Base-by-base conservation (phyloP, 2,888 invertebrate species). In the Coremacera marginata region DNA sequence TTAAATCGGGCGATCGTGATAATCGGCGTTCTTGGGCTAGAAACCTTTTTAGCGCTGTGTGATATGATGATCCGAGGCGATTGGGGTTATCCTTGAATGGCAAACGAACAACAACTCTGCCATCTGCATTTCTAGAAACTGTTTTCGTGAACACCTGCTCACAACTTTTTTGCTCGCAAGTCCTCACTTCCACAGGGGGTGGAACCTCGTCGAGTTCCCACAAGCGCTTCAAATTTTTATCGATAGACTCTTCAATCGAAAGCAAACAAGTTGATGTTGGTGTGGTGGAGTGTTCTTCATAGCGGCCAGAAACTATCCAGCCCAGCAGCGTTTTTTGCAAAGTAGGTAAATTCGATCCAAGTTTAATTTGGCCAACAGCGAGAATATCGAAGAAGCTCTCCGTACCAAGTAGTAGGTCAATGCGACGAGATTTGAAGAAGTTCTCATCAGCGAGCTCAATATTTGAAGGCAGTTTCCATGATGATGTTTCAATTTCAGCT, bases 21-120 rank as follows among this genome's bases (percentile, higher is more conserved):
- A 80, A 60, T n/a, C 79, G 67, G 60, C 68, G 78, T 70, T 81
- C 78, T 62, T 77, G 79, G 4, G 78, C 44, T 3, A 67, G 2
- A 71, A 81, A 79, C 63, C 81, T 65, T 25, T 67, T 60, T 3
- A 76, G 62, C 3, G 82, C 80, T 0, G 76, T 80, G 2, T 75
- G 65, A 16, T 60, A 19, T 19, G 19, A 80, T 5, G 34, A 19
- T 25, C 75, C 78, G 3, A 77, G 16, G 14, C 19, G 5, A 8
- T n/a, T 34, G 22, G 75, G 74, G 27, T 72, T 27, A 4, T 74
- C 44, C 52, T 77, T 76, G 31, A 79, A 73, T 34, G 77, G 70
- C n/a, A 76, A 51, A 19, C 71, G 55, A 7, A 78, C 62, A 60
- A 76, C 51, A 9, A 78, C 44, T 51, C 70, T 63, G n/a, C 75